These are phyloP conservation scores for Balaeniceps rex DNA, from an alignment of 2,113 vertebrate genomes.

Conservation along the genomic window DNA sequence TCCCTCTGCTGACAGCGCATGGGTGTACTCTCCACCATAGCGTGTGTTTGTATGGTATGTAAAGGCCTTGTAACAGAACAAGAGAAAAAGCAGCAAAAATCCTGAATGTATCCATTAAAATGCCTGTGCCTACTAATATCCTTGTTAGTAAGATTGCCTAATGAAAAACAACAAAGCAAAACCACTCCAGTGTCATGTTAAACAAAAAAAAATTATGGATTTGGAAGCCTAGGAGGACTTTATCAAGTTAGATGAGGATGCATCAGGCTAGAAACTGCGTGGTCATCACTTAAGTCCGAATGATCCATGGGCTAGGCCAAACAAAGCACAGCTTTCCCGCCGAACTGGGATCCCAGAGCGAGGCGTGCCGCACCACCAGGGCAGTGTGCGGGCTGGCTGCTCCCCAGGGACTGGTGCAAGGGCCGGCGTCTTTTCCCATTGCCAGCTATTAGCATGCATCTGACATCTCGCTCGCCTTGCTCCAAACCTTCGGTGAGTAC, in stretches of 20 bases:
- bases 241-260: neutral
- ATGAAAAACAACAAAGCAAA: neutral
- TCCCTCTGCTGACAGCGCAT: neutral
- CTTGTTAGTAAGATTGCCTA: neutral
- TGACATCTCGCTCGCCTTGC: neutral
- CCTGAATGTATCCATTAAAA: neutral
- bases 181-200: fast-evolving
- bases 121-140: neutral
- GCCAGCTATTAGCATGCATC: neutral
- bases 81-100: neutral
- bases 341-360: fast-evolving
- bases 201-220: neutral
- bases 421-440: neutral
- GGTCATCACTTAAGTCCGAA: neutral
- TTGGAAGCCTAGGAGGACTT: neutral
- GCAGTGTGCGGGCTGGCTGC: neutral
- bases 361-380: fast-evolving
- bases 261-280: neutral
- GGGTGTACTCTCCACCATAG: neutral
- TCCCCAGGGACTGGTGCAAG: neutral
- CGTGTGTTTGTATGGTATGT: fast-evolving
- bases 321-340: neutral
- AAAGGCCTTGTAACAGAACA: neutral
- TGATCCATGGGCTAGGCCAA: neutral
- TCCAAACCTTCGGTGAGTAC: neutral